Evolutionary conservation across 2,888 invertebrate genomes (phyloP).

Genomic region (Glomeris marginata): DNA sequence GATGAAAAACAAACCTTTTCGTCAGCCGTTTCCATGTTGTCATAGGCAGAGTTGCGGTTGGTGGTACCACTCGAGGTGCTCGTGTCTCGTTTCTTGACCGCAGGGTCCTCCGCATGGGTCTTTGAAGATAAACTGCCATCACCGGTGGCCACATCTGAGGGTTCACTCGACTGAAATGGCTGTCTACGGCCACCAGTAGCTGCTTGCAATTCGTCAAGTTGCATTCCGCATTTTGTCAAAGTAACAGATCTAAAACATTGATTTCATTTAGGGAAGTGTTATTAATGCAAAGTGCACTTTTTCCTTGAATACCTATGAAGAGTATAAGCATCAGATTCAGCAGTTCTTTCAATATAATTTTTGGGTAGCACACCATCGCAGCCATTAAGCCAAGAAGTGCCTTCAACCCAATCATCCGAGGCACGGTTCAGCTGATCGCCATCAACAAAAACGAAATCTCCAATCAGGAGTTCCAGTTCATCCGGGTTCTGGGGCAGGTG

Average conservation of each 20-base stretch:
- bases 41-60: constrained; percentile 5
- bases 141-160: too few species aligned
- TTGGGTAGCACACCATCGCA: constrained; percentile 63
- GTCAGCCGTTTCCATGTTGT: constrained; percentile 13
- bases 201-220: too few species aligned
- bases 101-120: too few species aligned
- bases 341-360: constrained; percentile 64
- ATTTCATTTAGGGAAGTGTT: not conserved
- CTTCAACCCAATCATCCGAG: constrained; percentile 76
- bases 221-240: too few species aligned
- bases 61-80: not conserved
- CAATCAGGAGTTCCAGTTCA: constrained; percentile 67
- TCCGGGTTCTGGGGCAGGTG: constrained; percentile 61
- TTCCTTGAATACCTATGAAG: constrained; percentile 41
- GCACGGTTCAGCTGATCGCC: constrained; percentile 55
- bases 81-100: too few species aligned
- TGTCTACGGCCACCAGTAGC: too few species aligned
- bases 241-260: too few species aligned
- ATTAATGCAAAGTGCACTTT: not conserved
- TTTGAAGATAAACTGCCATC: too few species aligned
- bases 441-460: constrained; percentile 71
- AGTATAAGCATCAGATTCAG: constrained; percentile 85
- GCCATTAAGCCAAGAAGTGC: constrained; percentile 67
- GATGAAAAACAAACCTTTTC: constrained; percentile 7
- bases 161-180: too few species aligned